Conservation (phyloP, 1,140 invertebrate species). For the Sarcophaga bullata region DNA sequence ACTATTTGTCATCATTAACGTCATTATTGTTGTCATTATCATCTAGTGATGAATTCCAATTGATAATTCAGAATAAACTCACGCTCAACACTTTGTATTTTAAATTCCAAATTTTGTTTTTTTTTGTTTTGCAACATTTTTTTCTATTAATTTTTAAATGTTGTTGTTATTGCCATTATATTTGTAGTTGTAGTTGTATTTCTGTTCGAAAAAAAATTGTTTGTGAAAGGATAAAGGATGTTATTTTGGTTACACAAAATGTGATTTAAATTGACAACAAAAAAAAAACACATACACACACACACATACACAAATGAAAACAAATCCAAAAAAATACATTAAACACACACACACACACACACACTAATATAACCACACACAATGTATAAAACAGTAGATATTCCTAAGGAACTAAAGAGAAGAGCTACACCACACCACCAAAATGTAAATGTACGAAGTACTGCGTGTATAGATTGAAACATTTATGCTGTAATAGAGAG, state of each 20-base stretch:
- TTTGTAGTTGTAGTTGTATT: background rate
- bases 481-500: too few species aligned
- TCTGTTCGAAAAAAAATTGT: background rate
- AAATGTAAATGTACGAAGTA: background rate
- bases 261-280: slow-evolving; percentile 14
- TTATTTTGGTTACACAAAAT: slow-evolving; percentile 24
- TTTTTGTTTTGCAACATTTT: background rate
- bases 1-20: too few species aligned
- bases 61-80: too few species aligned
- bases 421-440: background rate
- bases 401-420: background rate
- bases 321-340: background rate
- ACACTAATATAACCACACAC: background rate
- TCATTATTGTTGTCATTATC: too few species aligned
- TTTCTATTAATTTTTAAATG: background rate
- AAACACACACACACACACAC: background rate
- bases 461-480: background rate
- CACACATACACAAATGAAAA: too few species aligned
- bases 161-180: background rate
- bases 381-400: slow-evolving; percentile 13
- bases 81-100: too few species aligned
- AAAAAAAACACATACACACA: too few species aligned
- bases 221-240: background rate
- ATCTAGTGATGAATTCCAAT: too few species aligned
- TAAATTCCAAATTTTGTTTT: background rate